Conservation (phyloP, 2,113 vertebrate species). For the Oostethus manadensis region DNA sequence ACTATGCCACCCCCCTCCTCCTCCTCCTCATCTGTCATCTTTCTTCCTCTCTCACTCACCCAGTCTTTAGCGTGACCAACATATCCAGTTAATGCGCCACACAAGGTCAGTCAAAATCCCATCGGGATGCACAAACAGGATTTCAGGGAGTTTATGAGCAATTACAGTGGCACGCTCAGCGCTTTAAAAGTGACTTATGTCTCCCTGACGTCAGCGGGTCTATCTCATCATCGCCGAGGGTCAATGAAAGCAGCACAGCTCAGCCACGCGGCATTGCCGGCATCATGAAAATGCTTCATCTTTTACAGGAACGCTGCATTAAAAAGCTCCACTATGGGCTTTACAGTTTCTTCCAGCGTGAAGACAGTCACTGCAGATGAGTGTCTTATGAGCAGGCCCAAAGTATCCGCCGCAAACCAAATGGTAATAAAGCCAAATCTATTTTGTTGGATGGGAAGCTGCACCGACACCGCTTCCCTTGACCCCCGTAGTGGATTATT, state of each 20-base stretch:
- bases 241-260: neutral
- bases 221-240: neutral
- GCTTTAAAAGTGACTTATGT: slow-evolving; percentile 6
- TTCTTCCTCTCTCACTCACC: neutral
- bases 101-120: slow-evolving; percentile 8
- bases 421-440: too few relatives aligned
- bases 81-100: neutral
- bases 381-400: too few relatives aligned
- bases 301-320: neutral
- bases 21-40: slow-evolving; percentile 1
- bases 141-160: slow-evolving; percentile 2
- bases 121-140: slow-evolving; percentile 6
- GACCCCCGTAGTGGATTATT: too few relatives aligned
- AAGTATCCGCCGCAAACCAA: too few relatives aligned
- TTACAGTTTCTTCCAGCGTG: too few relatives aligned
- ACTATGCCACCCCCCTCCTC: neutral
- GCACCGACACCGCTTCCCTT: too few relatives aligned
- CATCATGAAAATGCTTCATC: neutral
- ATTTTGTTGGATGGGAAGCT: too few relatives aligned
- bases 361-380: neutral
- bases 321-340: neutral
- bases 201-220: slow-evolving; percentile 5
- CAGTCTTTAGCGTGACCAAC: slow-evolving; percentile 1
- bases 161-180: neutral
- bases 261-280: neutral